Base-by-base conservation (phyloP, 1,140 invertebrate genomes). In the Maniola jurtina region DNA sequence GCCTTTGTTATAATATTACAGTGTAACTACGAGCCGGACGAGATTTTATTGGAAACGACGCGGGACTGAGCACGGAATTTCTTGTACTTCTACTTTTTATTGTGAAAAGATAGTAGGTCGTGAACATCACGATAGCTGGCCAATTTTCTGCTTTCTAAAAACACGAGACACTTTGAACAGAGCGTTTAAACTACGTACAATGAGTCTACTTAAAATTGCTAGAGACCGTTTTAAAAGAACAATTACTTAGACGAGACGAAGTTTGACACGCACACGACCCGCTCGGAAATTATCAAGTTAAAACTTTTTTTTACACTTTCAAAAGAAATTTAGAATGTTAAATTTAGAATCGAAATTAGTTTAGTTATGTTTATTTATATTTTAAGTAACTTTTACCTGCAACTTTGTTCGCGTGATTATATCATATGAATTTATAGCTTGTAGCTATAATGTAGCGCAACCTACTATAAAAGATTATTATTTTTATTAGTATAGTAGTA, bases 21-120 rank as follows among this genome's bases (percentile, higher is more conserved):
- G n/a, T n/a, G n/a, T n/a, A n/a, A n/a, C n/a, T 25, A 4, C 25
- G 16, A 50, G 11, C 3, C 14, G 0, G 5, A n/a, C 5, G 14
- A 8, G 48, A 50, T 25, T n/a, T n/a, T 16, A 50, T 50, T 50
- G 15, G 48, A 50, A 50, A 50, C 48, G 48, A n/a, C 6, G 15
- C 15, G 48, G 48, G 4, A 50, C 16, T 50, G 14, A 50, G 2
- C 7, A 7, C 48, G 48, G 48, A 61, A 42, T 59, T 42, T 38
- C 38, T 59, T 59, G 45, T 42, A 14, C 42, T n/a, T 36, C 16
- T 47, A 47, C 42, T 61, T 48, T 15, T 61, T 61, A 61, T 61
- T 61, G 45, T 34, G 6, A 50, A 25, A 50, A 50, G 14, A 16
- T 16, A 50, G 48, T 50, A 16, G 45, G 48, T 50, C 48, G 48